Base-by-base conservation (phyloP, 2,113 vertebrate genomes). In the Hyperoodon ampullatus region DNA sequence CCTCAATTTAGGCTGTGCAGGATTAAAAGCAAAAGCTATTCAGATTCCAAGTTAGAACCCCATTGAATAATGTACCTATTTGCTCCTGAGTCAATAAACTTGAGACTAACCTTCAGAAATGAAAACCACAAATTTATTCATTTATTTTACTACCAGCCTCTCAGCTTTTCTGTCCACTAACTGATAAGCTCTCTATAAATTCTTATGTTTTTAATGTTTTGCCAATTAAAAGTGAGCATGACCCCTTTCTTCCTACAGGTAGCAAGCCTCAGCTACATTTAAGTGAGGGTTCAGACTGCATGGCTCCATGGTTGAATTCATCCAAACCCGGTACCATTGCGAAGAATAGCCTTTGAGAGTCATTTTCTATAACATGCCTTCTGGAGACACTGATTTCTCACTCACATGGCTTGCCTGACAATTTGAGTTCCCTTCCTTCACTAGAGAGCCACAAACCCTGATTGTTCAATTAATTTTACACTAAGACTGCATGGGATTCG, bases 11-110 rank as follows among this genome's bases (percentile, higher is more conserved):
- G 33, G 21, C 60, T n/a, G 6, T 28, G 28, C 14, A 30, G 58
- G 53, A 61, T 74, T 75, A 42, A 90, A 87, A 24, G n/a, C 44
- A 75, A 90, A 83, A 61, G 60, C 63, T 74, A 26, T 42, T 94
- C 60, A n/a, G 61, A 68, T 28, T 61, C 53, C n/a, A 77, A 28
- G 19, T 61, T 90, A 21, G 24, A 93, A 72, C 53, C 60, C 93
- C 30, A n/a, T 42, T 39, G 70, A 95, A 47, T 66, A 14, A 88
- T 80, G 72, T 87, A 75, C 35, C 58, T 68, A 8, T 83, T 82
- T 93, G 92, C 42, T 89, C n/a, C n/a, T 3, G 12, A 87, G 50
- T 63, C 84, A 92, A 66, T 72, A 50, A 94, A 93, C 44, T 94
- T 21, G 55, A 88, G n/a, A 88, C 65, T 92, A 58, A 92, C 92